Evolutionary conservation across 2,888 invertebrate genomes (phyloP).

Genomic region (Limnephilus auricula): DNA sequence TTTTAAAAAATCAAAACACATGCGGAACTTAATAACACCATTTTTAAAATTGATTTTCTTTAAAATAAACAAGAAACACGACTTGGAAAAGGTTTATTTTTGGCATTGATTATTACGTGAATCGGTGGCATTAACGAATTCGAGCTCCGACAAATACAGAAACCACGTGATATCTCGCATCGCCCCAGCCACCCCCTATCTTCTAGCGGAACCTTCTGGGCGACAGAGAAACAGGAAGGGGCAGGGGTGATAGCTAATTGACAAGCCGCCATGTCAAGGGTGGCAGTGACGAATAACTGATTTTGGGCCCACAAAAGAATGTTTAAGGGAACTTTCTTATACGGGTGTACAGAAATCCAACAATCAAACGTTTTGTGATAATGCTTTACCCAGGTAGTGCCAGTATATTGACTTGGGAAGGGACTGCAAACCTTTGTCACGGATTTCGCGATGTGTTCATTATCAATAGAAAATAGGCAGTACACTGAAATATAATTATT

Average conservation of each 20-base stretch:
- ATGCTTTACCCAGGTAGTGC: neutral
- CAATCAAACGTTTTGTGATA: neutral
- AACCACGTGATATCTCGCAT: constrained; percentile 19
- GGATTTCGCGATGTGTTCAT: neutral
- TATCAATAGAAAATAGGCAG: too few relatives aligned
- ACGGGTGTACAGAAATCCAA: neutral
- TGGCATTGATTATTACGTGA: neutral
- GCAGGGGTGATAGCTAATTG: constrained; percentile 2
- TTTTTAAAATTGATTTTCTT: too few relatives aligned
- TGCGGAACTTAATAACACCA: too few relatives aligned
- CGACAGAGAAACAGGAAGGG: too few relatives aligned
- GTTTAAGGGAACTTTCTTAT: neutral
- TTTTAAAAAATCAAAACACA: too few relatives aligned
- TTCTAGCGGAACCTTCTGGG: neutral
- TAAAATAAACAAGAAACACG: too few relatives aligned
- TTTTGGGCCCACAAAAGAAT: constrained; percentile 10
- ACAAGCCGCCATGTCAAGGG: constrained; percentile 31
- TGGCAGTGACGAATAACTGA: constrained; percentile 33
- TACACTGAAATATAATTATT: too few relatives aligned
- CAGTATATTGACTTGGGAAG: neutral
- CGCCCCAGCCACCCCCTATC: neutral
- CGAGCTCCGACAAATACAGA: constrained; percentile 5
- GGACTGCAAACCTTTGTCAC: neutral
- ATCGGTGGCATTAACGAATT: neutral
- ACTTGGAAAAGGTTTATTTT: neutral